Evolutionary conservation across 2,888 invertebrate species (phyloP).

Genomic region (Arrhopalites spinosus): DNA sequence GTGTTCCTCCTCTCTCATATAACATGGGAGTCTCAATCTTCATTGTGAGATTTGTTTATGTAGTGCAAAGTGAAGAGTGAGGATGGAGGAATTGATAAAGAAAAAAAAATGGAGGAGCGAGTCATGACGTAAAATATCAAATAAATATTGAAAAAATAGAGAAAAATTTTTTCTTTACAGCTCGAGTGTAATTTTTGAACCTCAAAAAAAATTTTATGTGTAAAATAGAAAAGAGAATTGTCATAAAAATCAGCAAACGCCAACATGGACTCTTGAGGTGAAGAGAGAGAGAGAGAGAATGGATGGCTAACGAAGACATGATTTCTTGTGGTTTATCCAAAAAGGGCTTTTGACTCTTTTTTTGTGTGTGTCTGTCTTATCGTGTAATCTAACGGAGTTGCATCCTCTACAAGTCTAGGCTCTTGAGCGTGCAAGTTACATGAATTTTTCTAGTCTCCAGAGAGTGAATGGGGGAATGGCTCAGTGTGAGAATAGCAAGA

Average conservation of each 20-base stretch:
- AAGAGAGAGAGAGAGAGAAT: not conserved
- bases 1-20: too few relatives aligned
- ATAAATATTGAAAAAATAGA: not conserved
- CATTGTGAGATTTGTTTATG: too few relatives aligned
- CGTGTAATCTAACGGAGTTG: not conserved
- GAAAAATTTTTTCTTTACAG: not conserved
- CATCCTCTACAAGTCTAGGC: too few relatives aligned
- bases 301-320: conserved; percentile 35
- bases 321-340: conserved; percentile 24
- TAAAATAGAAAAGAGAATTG: too few relatives aligned
- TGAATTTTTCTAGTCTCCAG: not conserved
- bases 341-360: not conserved
- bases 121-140: too few relatives aligned
- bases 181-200: not conserved
- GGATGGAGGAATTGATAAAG: too few relatives aligned
- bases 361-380: not conserved
- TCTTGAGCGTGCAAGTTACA: not conserved
- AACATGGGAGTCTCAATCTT: too few relatives aligned
- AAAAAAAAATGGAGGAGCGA: too few relatives aligned
- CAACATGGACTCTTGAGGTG: not conserved
- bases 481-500: conserved; percentile 3
- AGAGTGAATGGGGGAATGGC: not conserved
- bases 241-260: not conserved
- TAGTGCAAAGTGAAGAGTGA: too few relatives aligned
- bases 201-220: not conserved